phyloP scores from a whole-genome alignment of 2,113 vertebrate genomes.

The Oryzias melastigma region DNA sequence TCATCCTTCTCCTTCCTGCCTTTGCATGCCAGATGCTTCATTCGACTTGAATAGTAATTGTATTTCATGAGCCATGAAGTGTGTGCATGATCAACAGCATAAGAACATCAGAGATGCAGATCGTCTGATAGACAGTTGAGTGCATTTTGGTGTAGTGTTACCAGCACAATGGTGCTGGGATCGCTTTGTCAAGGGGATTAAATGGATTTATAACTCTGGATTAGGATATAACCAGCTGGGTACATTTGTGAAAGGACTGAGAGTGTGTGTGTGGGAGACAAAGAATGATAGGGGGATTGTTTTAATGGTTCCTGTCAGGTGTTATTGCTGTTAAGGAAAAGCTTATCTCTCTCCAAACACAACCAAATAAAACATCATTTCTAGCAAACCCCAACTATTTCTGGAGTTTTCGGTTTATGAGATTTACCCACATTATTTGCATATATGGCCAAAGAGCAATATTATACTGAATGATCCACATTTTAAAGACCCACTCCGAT shows the following conservation, averaged over 20 bases:
- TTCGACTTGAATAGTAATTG: constrained; percentile 38
- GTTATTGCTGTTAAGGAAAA: constrained; percentile 51
- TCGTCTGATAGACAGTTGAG: constrained; percentile 59
- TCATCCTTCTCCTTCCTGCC: constrained; percentile 4
- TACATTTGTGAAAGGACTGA: constrained; percentile 64
- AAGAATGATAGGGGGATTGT: constrained; percentile 31
- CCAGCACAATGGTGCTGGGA: constrained; percentile 68
- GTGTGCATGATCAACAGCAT: constrained; percentile 36
- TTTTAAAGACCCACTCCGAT: no score
- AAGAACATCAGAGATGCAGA: constrained; percentile 47
- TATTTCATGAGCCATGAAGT: constrained; percentile 24
- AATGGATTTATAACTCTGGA: constrained; percentile 72
- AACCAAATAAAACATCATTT: constrained; percentile 10
- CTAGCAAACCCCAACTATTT: constrained; percentile 2
- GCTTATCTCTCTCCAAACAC: constrained; percentile 31
- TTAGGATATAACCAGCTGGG: constrained; percentile 76
- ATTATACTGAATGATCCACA: no score
- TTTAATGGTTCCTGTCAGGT: constrained; percentile 61
- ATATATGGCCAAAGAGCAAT: neutral
- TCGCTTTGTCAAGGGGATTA: constrained; percentile 75
- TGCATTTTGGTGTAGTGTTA: constrained; percentile 68
- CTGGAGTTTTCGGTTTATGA: neutral
- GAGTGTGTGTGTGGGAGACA: constrained; percentile 9
- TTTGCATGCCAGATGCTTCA: constrained; percentile 40
- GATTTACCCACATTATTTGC: neutral